Base-by-base conservation (phyloP, 2,113 vertebrate genomes). In the Sterrhoptilus dennistouni region DNA sequence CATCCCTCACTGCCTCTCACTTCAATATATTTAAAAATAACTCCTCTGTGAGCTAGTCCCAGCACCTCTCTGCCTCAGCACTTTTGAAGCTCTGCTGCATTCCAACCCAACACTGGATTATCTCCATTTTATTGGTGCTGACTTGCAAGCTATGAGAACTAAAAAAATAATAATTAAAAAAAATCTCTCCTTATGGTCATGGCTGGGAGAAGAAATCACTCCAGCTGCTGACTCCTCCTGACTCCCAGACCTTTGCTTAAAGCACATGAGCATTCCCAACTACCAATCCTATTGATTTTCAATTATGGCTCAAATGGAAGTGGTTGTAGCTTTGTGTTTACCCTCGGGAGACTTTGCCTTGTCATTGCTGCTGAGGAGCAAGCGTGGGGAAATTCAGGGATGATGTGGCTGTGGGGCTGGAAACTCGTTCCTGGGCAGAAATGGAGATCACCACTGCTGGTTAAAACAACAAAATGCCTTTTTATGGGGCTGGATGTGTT, bases 241-340 rank as follows among this genome's bases (percentile, higher is more conserved):
- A 9, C 56, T 91, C 53, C 35, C 31, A 78, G 59, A 45, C 66
- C 59, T 74, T 25, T 82, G 65, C 85, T 91, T 71, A 56, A 75
- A 93, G 65, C 65, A 75, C 77, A 53, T 28, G 80, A 94, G 50
- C 45, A 69, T 95, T 83, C 77, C 45, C 45, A 79, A 59, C 69
- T 63, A 83, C 90, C 50, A 61, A 92, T 89, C 47, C 47, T 75
- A 97, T 94, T 95, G 97, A 97, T 96, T 97, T 97, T 96, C 96
- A 94, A 92, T 96, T 96, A 93, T 13, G 4, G n/a, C 92, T 92
- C 72, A 95, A 92, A 95, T 93, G 91, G 85, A 80, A 93, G 70
- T n/a, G 69, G 89, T 83, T 94, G 89, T 95, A 94, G 78, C 77
- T 92, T 79, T 52, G 75, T 91, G 86, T 90, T 85, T 93, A 42